Conservation (phyloP, 92 coral and sea anemone genomes). For the Galaxea fascicularis region DNA sequence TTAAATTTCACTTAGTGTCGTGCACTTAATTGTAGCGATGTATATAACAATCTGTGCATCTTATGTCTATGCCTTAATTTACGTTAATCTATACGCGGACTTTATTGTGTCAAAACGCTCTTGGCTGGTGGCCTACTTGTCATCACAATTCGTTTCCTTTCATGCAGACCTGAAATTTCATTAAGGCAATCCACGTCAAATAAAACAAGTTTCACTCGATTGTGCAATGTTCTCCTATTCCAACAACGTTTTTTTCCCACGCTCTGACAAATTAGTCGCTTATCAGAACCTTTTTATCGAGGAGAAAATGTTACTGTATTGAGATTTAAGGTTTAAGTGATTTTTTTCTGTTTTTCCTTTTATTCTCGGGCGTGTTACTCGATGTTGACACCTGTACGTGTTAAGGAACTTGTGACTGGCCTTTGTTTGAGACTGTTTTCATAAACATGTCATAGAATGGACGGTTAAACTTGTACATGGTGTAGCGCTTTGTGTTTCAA, state of each 20-base stretch:
- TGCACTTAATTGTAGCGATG: background rate
- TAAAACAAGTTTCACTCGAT: background rate
- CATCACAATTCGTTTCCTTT: background rate
- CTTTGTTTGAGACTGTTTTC: slow-evolving; percentile 19
- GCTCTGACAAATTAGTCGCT: slow-evolving; percentile 3
- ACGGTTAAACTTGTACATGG: slow-evolving; percentile 3
- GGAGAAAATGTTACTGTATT: slow-evolving; percentile 37
- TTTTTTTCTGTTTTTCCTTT: background rate
- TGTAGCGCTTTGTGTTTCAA: slow-evolving; percentile 24
- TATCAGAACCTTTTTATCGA: slow-evolving; percentile 9
- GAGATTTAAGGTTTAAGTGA: slow-evolving; percentile 9
- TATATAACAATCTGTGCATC: background rate
- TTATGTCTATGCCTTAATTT: background rate
- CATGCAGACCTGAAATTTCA: slow-evolving; percentile 1
- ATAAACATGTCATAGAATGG: slow-evolving; percentile 35
- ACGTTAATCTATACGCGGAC: background rate
- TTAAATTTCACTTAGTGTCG: background rate
- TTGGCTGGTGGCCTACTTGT: slow-evolving; percentile 11
- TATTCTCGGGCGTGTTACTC: slow-evolving; percentile 5
- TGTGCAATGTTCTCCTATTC: background rate
- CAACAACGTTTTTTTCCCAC: slow-evolving; percentile 8
- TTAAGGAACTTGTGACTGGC: slow-evolving; percentile 42
- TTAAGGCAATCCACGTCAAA: slow-evolving; percentile 11
- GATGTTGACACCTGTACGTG: slow-evolving; percentile 24
- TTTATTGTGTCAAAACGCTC: background rate